These are phyloP conservation scores for Glyphotaelius pellucidus DNA, from an alignment of 2,888 invertebrate genomes.

Conservation along the genomic window DNA sequence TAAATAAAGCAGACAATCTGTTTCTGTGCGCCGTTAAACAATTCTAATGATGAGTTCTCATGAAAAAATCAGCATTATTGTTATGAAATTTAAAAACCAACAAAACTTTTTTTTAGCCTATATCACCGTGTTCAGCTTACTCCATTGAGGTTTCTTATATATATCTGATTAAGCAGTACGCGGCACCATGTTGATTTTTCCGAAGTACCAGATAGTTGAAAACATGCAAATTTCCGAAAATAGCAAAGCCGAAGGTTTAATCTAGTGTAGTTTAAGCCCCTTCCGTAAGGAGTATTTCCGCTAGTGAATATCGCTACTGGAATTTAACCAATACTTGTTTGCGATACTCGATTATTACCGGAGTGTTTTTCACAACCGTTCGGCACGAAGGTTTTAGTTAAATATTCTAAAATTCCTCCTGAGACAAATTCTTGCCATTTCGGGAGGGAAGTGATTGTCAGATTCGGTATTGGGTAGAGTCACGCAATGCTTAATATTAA, in stretches of 20 bases:
- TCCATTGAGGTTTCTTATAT: too few relatives aligned
- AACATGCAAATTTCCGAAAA: neutral
- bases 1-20: too few relatives aligned
- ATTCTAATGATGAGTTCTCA: too few relatives aligned
- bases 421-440: neutral
- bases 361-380: neutral
- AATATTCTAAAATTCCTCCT: neutral
- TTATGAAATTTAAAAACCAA: too few relatives aligned
- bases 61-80: too few relatives aligned
- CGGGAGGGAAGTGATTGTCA: neutral
- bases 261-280: neutral
- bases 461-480: neutral
- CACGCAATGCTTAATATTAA: neutral
- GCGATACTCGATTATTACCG: neutral
- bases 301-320: neutral
- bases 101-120: too few relatives aligned
- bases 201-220: too few relatives aligned
- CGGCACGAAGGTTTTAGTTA: neutral
- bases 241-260: too few relatives aligned
- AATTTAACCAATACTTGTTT: neutral
- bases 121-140: too few relatives aligned
- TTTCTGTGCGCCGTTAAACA: too few relatives aligned
- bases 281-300: neutral
- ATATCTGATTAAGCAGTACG: too few relatives aligned
- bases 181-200: too few relatives aligned